Percentiles rank a stretch among this genome's conserved stretches.
These are phyloP conservation scores for Drosophila murphyi DNA, from an alignment of 1,140 invertebrate species.

Conservation along the genomic window DNA sequence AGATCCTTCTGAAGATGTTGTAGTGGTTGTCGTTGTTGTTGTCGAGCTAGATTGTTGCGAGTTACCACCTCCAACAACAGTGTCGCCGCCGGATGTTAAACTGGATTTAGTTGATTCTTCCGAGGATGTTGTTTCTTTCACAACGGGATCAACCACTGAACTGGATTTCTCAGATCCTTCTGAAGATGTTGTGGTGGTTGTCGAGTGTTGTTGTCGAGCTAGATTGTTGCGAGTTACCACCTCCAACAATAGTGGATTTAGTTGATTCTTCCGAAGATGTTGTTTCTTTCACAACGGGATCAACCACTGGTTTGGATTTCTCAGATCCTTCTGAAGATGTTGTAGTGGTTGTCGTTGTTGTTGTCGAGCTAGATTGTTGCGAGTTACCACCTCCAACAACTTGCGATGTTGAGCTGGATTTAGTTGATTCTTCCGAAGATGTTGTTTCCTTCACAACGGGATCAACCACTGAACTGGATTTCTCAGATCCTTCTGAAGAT, in stretches of 20 bases:
- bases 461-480: neutral
- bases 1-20: neutral
- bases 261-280: neutral
- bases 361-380: conserved; percentile 11
- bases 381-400: conserved; percentile 2
- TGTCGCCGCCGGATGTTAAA: neutral
- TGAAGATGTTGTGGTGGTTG: conserved; percentile 8
- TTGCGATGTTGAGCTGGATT: no score
- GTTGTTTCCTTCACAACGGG: conserved; percentile 7
- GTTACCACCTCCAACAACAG: neutral
- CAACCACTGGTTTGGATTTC: neutral
- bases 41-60: conserved; percentile 8
- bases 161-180: neutral
- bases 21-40: conserved; percentile 3
- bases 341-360: conserved; percentile 22
- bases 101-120: no score
- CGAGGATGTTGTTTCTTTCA: no score
- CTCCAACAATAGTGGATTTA: neutral
- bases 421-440: no score
- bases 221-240: neutral
- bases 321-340: neutral
- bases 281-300: neutral
- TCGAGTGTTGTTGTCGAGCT: neutral
- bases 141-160: no score
- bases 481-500: neutral